Evolutionary conservation across 1,140 invertebrate species (phyloP), one percentile per base, ranked within the genome.

Genomic region (Dinoponera quadriceps): DNA sequence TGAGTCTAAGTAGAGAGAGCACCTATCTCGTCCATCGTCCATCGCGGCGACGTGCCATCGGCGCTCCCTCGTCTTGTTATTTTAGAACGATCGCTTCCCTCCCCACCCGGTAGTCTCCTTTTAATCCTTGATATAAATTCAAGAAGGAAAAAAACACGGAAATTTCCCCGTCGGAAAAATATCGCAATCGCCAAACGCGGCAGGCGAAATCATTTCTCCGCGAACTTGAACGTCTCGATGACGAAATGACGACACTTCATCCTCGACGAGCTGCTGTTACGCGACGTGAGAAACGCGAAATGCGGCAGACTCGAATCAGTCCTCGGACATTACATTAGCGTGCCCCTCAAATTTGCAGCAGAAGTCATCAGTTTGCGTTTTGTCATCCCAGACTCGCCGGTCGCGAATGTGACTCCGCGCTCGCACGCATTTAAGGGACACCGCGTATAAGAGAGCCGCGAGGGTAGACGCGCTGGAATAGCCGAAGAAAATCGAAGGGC

Each of bases 401-500:
- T n/a, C n/a, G n/a, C n/a, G n/a, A 5, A 33, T 9, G 33, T 38
- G 55, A 78, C 74, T 55, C 44, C 16, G 44, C n/a, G 44, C n/a
- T 33, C 60, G 16, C 62, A 44, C 33, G 13, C 63, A 27, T 22
- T 55, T 38, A 78, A 27, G 29, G 22, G 38, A 69, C 65, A 71
- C 75, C 51, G 51, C 22, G 33, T 57, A 48, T 44, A 57, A 71
- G 9, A 68, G 29, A 29, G 62, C 62, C 62, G 22, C 38, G 38
- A 57, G 65, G 75, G 63, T 69, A 55, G 48, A 13, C 18, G 63
- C 63, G 63, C 63, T 78, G 14, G 74, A 78, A 78, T 78, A 78
- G 51, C 51, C 22, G 22, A 80, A 80, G 75, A 80, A 80, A 71
- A 80, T 80, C 75, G 75, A 80, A 80, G 75, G 63, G 51, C 65